phyloP scores from a whole-genome alignment of 2,888 invertebrate genomes.

The Tiliacea citrago region DNA sequence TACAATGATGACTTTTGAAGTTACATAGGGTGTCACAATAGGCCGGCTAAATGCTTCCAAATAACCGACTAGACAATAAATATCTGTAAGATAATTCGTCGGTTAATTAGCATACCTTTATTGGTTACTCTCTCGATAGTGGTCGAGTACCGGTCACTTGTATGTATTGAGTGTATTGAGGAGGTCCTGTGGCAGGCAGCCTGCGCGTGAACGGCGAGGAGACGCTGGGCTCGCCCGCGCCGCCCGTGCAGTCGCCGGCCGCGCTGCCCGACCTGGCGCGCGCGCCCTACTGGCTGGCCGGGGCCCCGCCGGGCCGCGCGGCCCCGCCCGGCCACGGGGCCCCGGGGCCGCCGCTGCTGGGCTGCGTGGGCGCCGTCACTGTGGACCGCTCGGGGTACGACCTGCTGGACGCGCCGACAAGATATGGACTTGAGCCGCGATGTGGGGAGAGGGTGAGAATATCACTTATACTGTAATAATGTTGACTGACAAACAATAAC shows the following conservation, averaged over 20 bases:
- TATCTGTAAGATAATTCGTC: too few relatives aligned
- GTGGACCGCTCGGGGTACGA: constrained; percentile 94
- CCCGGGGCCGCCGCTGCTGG: constrained; percentile 90
- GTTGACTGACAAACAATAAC: background rate
- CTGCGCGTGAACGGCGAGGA: constrained; percentile 93
- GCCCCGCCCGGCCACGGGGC: constrained; percentile 92
- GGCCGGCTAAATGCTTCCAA: too few relatives aligned
- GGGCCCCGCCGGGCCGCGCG: constrained; percentile 95
- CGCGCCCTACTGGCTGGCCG: constrained; percentile 95
- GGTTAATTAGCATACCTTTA: too few relatives aligned
- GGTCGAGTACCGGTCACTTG: background rate
- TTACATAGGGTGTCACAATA: too few relatives aligned
- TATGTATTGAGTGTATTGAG: constrained; percentile 65
- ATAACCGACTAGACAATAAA: too few relatives aligned
- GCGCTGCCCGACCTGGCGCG: constrained; percentile 93
- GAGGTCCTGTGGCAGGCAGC: constrained; percentile 87
- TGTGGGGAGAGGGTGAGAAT: constrained; percentile 92
- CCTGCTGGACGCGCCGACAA: constrained; percentile 92
- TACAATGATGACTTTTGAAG: too few relatives aligned
- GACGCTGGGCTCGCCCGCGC: constrained; percentile 92
- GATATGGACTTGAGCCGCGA: constrained; percentile 93
- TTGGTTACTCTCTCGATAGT: background rate
- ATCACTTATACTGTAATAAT: background rate
- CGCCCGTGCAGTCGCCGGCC: constrained; percentile 90
- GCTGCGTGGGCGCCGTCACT: constrained; percentile 95